These are phyloP conservation scores for Turritopsis rubra DNA, from an alignment of 30 jellyfish, hydroid and myxozoan genomes.

Conservation along the genomic window DNA sequence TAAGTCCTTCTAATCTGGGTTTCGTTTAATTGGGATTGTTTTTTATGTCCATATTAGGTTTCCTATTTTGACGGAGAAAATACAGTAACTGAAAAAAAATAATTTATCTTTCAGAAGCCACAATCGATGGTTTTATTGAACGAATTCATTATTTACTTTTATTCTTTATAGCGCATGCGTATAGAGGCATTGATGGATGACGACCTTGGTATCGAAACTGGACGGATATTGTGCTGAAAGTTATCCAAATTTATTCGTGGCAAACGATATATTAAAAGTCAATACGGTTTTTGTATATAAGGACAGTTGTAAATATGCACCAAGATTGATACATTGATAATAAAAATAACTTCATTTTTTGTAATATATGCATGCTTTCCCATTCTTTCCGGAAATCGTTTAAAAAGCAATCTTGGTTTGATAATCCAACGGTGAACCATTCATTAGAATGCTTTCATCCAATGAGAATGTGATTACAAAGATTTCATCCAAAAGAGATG, in stretches of 20 bases:
- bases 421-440: no score
- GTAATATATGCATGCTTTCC: not conserved
- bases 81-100: no score
- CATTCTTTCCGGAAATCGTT: not conserved
- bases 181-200: constrained; percentile 71
- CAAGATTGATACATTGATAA: no score
- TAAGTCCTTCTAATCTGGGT: no score
- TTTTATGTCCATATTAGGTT: no score
- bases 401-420: not conserved
- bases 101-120: no score
- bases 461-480: not conserved
- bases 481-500: no score
- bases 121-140: no score
- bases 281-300: not conserved
- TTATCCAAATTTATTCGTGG: not conserved
- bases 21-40: no score
- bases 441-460: not conserved
- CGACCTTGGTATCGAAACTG: constrained; percentile 69
- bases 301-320: not conserved
- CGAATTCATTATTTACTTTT: constrained; percentile 7
- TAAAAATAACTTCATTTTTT: no score
- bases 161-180: constrained; percentile 65
- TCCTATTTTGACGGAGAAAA: no score
- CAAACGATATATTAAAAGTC: no score
- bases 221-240: constrained; percentile 35